Evolutionary conservation across 2,797 vertebrate genomes (phyloP).

Genomic region (Poecile montanus): DNA sequence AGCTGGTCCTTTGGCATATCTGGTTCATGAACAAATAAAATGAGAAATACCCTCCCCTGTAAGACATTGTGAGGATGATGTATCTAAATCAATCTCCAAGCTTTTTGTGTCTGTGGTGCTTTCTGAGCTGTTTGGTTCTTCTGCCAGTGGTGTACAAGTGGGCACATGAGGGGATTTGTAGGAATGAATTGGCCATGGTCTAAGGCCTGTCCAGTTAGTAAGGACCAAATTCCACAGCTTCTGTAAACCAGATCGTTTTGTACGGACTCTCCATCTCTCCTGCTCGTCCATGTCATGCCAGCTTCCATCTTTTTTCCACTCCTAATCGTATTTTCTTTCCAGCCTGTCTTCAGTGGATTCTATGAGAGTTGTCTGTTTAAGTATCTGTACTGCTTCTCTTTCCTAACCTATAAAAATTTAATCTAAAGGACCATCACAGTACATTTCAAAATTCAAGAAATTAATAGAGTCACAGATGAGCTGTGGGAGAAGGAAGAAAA

Average conservation of each 20-base stretch:
- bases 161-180: background rate
- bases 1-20: background rate
- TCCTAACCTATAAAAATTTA: background rate
- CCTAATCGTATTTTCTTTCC: background rate
- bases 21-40: background rate
- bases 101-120: background rate
- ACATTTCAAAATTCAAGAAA: background rate
- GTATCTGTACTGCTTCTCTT: background rate
- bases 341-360: background rate
- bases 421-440: background rate
- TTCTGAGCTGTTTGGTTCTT: background rate
- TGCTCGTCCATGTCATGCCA: background rate
- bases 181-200: background rate
- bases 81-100: background rate
- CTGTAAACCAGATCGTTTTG: background rate
- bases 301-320: background rate
- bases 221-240: background rate
- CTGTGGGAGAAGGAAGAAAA: background rate
- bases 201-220: background rate
- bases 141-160: background rate
- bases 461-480: background rate
- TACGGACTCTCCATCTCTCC: background rate
- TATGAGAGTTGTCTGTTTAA: background rate
- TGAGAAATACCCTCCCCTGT: background rate
- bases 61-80: background rate